Percentiles rank a stretch among this genome's conserved stretches.
Conservation (phyloP, 2,113 vertebrate species). For the Acrocephalus arundinaceus region DNA sequence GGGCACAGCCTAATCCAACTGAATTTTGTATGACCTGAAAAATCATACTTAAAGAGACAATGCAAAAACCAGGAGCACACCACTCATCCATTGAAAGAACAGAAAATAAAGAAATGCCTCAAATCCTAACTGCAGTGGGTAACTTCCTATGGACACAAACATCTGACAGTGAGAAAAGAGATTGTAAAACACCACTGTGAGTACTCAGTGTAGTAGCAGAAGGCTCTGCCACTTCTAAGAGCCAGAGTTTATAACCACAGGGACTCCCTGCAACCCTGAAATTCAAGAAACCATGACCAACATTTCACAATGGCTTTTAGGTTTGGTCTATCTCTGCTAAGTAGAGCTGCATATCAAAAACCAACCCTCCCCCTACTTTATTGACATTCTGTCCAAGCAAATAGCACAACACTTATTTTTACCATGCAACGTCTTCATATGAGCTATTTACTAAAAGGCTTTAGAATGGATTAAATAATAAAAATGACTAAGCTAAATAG, state of each 20-base stretch:
- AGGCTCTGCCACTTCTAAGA: background rate
- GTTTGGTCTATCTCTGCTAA: background rate
- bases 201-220: background rate
- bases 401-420: background rate
- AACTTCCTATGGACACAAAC: background rate
- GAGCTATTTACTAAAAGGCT: constrained; percentile 13
- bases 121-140: background rate
- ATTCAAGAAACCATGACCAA: constrained; percentile 11
- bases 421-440: background rate
- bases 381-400: constrained; percentile 5
- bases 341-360: background rate
- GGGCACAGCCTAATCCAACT: background rate
- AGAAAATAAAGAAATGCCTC: background rate
- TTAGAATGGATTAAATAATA: constrained; percentile 41
- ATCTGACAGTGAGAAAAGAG: background rate
- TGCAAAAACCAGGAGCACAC: background rate
- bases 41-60: background rate
- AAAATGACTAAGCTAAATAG: constrained; percentile 14
- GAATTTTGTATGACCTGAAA: background rate
- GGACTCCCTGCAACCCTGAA: background rate
- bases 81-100: background rate
- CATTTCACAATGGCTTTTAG: background rate
- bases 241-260: background rate
- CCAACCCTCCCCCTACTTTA: background rate
- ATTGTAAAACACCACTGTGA: background rate